Evolutionary conservation across 1,140 invertebrate species (phyloP).

Genomic region (Microplitis mediator): DNA sequence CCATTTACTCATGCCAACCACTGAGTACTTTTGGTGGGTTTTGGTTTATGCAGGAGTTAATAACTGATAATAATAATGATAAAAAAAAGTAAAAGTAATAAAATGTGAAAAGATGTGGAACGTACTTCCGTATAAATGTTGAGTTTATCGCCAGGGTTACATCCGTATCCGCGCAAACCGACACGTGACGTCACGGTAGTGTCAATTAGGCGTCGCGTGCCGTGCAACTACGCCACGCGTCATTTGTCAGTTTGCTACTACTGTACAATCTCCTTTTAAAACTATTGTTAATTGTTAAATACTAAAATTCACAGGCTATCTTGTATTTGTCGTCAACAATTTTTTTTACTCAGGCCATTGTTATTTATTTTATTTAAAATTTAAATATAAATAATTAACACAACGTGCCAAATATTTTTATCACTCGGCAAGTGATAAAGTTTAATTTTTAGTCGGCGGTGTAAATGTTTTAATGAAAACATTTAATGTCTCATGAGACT

Average conservation of each 20-base stretch:
- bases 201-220: slow-evolving; percentile 38
- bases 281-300: not conserved
- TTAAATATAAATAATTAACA: no score
- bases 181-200: slow-evolving; percentile 43
- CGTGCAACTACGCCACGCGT: slow-evolving; percentile 28
- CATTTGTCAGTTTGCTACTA: slow-evolving; percentile 32
- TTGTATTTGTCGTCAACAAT: no score
- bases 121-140: not conserved
- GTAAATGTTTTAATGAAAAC: not conserved
- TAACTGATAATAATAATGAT: not conserved
- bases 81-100: no score
- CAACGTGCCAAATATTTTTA: no score
- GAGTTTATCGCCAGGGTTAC: slow-evolving; percentile 24
- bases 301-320: not conserved
- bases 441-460: no score
- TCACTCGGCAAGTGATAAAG: no score
- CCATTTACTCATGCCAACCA: not conserved
- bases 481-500: not conserved
- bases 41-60: not conserved
- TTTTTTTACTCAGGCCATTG: no score
- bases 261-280: not conserved
- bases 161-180: slow-evolving; percentile 31
- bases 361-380: no score
- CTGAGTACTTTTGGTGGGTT: not conserved
- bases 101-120: slow-evolving; percentile 5